Conservation (phyloP, 2,797 vertebrate species). For the Rhincodon typus region DNA sequence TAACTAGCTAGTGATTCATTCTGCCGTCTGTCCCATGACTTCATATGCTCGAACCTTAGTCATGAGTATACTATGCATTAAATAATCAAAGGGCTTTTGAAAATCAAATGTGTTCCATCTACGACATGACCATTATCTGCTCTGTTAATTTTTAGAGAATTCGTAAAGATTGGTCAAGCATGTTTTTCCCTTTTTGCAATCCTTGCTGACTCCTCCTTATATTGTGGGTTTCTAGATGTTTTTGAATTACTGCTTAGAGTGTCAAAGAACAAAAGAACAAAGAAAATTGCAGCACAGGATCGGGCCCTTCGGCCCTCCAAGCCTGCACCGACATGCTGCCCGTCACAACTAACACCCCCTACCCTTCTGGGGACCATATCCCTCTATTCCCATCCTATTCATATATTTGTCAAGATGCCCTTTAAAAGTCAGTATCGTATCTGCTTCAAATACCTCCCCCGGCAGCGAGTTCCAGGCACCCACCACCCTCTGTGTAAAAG, state of each 20-base stretch:
- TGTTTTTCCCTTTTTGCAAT: not conserved
- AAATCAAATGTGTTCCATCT: not conserved
- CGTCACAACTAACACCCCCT: too few species aligned
- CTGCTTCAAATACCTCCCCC: too few species aligned
- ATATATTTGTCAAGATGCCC: too few species aligned
- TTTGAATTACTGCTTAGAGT: not conserved
- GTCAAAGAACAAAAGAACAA: not conserved
- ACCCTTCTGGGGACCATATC: too few species aligned
- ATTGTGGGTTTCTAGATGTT: not conserved
- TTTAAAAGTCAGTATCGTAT: too few species aligned
- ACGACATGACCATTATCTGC: not conserved
- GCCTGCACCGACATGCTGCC: too few species aligned
- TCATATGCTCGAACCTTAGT: not conserved
- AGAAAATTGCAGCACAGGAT: too few species aligned
- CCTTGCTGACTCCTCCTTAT: not conserved
- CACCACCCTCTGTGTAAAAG: too few species aligned
- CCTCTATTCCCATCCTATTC: too few species aligned
- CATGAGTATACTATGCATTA: not conserved
- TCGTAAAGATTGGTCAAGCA: not conserved
- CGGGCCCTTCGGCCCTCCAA: too few species aligned
- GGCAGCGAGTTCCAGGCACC: too few species aligned
- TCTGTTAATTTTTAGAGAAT: not conserved
- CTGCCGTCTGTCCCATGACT: not conserved
- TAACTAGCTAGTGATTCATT: not conserved
- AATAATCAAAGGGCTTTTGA: not conserved